Conservation (phyloP, 2,888 invertebrate species). For the Latrodectus elegans region DNA sequence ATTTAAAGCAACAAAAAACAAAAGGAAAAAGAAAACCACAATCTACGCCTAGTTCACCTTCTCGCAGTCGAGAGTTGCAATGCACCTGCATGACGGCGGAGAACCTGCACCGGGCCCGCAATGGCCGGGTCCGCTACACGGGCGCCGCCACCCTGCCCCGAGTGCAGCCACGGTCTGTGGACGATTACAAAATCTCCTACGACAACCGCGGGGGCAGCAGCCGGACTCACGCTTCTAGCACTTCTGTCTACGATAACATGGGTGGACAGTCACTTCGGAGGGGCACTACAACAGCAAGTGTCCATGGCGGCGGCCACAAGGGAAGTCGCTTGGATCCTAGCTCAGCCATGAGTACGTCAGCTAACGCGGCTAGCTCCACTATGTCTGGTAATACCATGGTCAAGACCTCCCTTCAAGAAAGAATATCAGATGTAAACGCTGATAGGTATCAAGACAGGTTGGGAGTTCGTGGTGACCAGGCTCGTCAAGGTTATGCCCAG, state of each 20-base stretch:
- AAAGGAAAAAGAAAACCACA: constrained; percentile 86
- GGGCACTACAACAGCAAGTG: constrained; percentile 66
- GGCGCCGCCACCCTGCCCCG: constrained; percentile 72
- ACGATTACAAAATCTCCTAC: constrained; percentile 63
- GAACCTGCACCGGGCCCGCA: constrained; percentile 82
- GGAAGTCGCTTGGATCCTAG: constrained; percentile 16
- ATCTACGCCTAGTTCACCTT: constrained; percentile 95
- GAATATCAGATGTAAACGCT: constrained; percentile 41
- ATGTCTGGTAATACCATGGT: constrained; percentile 24
- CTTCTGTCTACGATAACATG: constrained; percentile 91
- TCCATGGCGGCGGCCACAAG: constrained; percentile 47
- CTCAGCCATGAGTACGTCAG: constrained; percentile 16
- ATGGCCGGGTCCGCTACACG: constrained; percentile 71
- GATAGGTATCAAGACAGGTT: constrained; percentile 14
- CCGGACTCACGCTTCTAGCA: constrained; percentile 86
- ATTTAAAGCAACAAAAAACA: constrained; percentile 72
- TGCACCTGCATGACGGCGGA: constrained; percentile 97
- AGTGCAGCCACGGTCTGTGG: constrained; percentile 68
- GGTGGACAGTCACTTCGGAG: constrained; percentile 64
- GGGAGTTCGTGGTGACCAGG: constrained; percentile 1
- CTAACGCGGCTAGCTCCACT: constrained; percentile 6
- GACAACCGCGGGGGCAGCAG: constrained; percentile 79
- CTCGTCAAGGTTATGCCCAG: constrained; percentile 60
- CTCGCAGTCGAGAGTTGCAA: constrained; percentile 85
- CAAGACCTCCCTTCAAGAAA: constrained; percentile 58